A percentile compares a stretch with the other conserved stretches of the same genome.
These are phyloP conservation scores for Gadopsis marmoratus DNA, from an alignment of 2,797 vertebrate genomes.

Conservation along the genomic window DNA sequence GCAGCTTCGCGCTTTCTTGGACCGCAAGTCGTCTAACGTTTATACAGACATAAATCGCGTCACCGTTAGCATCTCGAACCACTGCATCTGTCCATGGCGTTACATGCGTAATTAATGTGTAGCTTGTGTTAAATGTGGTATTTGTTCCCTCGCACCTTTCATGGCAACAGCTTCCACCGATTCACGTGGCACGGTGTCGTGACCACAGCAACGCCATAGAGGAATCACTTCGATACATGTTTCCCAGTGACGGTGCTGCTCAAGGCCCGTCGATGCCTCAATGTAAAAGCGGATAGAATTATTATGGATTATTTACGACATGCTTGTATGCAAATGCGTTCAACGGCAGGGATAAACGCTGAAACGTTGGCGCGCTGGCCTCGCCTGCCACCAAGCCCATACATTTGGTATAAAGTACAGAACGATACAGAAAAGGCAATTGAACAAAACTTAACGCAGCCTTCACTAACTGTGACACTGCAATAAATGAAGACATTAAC, in stretches of 20 bases:
- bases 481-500: no score
- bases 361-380: no score
- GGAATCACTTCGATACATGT: no score
- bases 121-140: not conserved
- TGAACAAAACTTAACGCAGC: no score
- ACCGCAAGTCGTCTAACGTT: fast-evolving
- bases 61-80: fast-evolving
- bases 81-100: fast-evolving
- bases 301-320: no score
- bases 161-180: constrained; percentile 19
- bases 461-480: no score
- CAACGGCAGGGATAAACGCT: no score
- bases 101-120: not conserved
- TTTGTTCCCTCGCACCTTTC: constrained; percentile 44
- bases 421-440: no score
- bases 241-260: not conserved
- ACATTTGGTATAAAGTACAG: no score
- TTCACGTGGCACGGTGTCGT: constrained; percentile 75
- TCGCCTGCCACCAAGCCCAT: no score
- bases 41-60: fast-evolving
- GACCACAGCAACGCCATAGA: constrained; percentile 28
- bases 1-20: not conserved
- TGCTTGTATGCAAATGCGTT: not conserved
- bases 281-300: not conserved
- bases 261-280: not conserved